Conservation (phyloP, 1,140 invertebrate genomes). For the Leptinotarsa texana region DNA sequence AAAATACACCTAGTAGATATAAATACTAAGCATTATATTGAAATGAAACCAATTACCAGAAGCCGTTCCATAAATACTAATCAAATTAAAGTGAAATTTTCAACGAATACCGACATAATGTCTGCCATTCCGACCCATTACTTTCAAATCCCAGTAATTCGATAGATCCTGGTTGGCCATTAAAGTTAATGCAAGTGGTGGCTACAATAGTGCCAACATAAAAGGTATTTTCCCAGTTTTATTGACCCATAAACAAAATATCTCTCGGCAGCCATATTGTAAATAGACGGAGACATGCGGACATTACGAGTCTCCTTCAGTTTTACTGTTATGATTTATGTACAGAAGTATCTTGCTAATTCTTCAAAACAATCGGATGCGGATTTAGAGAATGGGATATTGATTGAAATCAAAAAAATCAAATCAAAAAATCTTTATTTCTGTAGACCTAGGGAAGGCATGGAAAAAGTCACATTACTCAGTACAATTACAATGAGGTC, state of each 20-base stretch:
- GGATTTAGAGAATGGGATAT: no score
- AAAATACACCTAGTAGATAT: no score
- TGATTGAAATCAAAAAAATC: no score
- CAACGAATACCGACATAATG: neutral
- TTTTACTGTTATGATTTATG: neutral
- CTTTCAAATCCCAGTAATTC: neutral
- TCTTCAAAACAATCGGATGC: no score
- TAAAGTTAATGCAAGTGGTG: constrained; percentile 12
- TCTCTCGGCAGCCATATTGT: constrained; percentile 5
- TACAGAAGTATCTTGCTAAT: neutral
- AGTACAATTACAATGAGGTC: no score
- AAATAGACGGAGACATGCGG: constrained; percentile 11
- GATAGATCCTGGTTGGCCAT: neutral
- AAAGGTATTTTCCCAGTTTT: constrained; percentile 11
- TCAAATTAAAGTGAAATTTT: neutral
- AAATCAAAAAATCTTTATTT: no score
- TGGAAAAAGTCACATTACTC: no score
- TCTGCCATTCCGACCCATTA: neutral
- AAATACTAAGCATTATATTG: neutral
- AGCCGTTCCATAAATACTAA: neutral
- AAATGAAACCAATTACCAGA: neutral
- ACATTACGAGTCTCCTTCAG: neutral
- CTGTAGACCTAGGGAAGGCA: no score
- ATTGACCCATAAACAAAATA: constrained; percentile 17
- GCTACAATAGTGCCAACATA: constrained; percentile 8